These are phyloP conservation scores for Parasteatoda tepidariorum DNA, from an alignment of 1,140 invertebrate genomes.

Conservation along the genomic window DNA sequence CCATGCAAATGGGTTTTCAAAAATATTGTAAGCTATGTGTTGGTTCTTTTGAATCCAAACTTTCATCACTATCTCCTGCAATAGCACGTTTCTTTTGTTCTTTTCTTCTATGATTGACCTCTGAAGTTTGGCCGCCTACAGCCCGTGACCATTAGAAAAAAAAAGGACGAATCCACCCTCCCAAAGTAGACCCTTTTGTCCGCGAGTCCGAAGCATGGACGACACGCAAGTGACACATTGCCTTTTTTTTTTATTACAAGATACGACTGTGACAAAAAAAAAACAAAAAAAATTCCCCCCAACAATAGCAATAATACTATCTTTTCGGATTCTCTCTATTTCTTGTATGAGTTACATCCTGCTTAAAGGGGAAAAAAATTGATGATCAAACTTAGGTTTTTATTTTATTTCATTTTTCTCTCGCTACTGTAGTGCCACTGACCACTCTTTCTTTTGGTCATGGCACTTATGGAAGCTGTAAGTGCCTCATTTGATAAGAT, in stretches of 20 bases:
- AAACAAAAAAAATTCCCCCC: not conserved
- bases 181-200: conserved; percentile 24
- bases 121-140: not conserved
- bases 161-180: not conserved
- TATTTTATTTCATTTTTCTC: not conserved
- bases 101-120: conserved; percentile 21
- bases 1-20: not conserved
- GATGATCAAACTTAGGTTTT: not conserved
- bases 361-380: conserved; percentile 21
- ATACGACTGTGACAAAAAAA: not conserved
- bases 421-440: not conserved
- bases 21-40: not conserved
- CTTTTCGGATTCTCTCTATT: not conserved
- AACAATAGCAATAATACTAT: conserved; percentile 36
- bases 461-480: not conserved
- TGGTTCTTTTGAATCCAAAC: not conserved
- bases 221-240: conserved; percentile 37
- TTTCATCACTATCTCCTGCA: not conserved
- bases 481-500: not conserved
- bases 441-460: conserved; percentile 7
- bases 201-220: conserved; percentile 26
- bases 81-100: conserved; percentile 22
- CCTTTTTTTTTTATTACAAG: conserved; percentile 19
- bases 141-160: conserved; percentile 17
- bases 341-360: conserved; percentile 16